phyloP scores from a whole-genome alignment of 2,113 vertebrate species.

The Ploceus nigricollis region DNA sequence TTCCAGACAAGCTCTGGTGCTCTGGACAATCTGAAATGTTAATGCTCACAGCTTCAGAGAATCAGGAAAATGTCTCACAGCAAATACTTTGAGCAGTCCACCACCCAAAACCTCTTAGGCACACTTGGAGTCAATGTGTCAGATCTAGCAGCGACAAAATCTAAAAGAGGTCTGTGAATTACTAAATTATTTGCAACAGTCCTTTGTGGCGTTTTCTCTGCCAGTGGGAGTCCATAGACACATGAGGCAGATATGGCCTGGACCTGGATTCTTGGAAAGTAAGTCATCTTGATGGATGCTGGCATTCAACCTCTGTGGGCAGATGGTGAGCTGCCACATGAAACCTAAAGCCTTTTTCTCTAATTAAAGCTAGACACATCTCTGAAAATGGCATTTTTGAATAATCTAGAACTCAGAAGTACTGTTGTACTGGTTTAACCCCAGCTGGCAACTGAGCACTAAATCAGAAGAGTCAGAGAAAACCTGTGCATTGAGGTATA shows the following conservation, averaged over 20 bases:
- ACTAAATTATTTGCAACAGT: background rate
- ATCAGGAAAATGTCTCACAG: background rate
- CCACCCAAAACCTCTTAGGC: background rate
- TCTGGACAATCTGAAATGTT: background rate
- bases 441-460: background rate
- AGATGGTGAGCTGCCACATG: background rate
- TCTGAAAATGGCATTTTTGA: background rate
- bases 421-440: background rate
- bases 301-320: background rate
- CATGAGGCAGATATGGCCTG: background rate
- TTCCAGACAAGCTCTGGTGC: background rate
- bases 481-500: background rate
- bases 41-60: background rate
- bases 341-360: background rate
- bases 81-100: background rate
- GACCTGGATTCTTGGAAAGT: background rate
- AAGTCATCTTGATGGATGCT: background rate
- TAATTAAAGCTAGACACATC: background rate
- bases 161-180: background rate
- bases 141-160: background rate
- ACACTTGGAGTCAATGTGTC: background rate
- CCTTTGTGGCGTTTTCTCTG: background rate
- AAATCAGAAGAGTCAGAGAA: background rate
- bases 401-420: background rate
- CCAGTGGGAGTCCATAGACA: rapidly evolving